Evolutionary conservation across 2,797 vertebrate genomes (phyloP).

Genomic region (Salarias fasciatus): DNA sequence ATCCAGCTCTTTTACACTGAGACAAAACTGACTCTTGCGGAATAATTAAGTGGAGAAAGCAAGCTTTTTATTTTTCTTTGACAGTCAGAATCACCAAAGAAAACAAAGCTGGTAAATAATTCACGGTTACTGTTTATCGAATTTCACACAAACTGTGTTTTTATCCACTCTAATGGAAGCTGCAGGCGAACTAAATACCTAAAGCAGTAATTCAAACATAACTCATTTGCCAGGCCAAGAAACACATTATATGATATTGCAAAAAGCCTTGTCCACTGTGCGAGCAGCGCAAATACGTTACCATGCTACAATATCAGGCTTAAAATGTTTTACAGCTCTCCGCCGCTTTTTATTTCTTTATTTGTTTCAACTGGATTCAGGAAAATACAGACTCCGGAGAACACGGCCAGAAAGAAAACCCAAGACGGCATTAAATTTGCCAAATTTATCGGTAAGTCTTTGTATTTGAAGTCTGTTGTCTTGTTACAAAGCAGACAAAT

Average conservation of each 20-base stretch:
- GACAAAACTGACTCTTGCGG: conserved; percentile 33
- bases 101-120: neutral
- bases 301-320: neutral
- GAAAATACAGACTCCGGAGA: conserved; percentile 4
- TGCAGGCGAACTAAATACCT: no score
- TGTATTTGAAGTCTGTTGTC: conserved; percentile 15
- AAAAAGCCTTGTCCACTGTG: neutral
- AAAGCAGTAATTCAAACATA: no score
- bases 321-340: neutral
- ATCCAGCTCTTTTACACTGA: conserved; percentile 20
- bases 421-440: conserved; percentile 6
- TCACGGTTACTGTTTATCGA: neutral
- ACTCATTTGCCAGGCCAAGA: neutral
- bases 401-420: neutral
- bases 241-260: neutral
- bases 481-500: conserved; percentile 16
- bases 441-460: conserved; percentile 9
- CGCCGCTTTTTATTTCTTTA: neutral
- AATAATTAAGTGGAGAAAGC: conserved; percentile 31
- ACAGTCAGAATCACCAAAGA: conserved; percentile 9
- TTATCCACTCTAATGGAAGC: no score
- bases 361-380: neutral
- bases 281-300: neutral
- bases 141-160: no score
- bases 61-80: neutral